Percentiles rank a stretch among this genome's conserved stretches.
Conservation (phyloP, 2,797 vertebrate species). For the Cyprinodon diabolis region DNA sequence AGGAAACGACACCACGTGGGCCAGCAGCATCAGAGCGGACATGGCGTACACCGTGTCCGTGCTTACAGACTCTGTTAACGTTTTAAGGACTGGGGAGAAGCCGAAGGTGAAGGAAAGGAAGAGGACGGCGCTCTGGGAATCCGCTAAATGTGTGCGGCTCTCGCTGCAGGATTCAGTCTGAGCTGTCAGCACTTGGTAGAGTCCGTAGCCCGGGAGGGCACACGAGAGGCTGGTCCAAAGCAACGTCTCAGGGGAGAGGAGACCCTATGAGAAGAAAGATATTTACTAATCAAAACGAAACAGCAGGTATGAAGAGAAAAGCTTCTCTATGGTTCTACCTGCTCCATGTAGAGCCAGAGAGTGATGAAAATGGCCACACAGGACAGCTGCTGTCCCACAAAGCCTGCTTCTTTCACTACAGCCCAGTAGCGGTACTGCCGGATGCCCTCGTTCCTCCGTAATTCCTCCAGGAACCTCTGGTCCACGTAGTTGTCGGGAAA, state of each 20-base stretch:
- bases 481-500: conserved; percentile 98
- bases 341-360: conserved; percentile 95
- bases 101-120: conserved; percentile 96
- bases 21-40: conserved; percentile 93
- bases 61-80: conserved; percentile 95
- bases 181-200: conserved; percentile 83
- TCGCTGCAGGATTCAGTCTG: conserved; percentile 68
- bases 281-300: background rate
- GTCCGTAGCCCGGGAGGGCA: conserved; percentile 87
- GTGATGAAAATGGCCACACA: conserved; percentile 94
- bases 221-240: conserved; percentile 81
- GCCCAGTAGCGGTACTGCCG: conserved; percentile 89
- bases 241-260: conserved; percentile 84
- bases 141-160: conserved; percentile 85
- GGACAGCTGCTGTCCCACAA: conserved; percentile 94
- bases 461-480: conserved; percentile 90
- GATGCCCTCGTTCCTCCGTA: conserved; percentile 90
- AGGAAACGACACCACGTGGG: conserved; percentile 94
- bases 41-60: conserved; percentile 98
- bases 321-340: conserved; percentile 65
- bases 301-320: background rate
- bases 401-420: conserved; percentile 90
- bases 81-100: conserved; percentile 95
- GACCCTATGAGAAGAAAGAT: conserved; percentile 45
- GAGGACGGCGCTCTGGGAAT: conserved; percentile 91